These are phyloP conservation scores for Dromococcyx pavoninus DNA, from an alignment of 2,797 vertebrate species.

Conservation along the genomic window DNA sequence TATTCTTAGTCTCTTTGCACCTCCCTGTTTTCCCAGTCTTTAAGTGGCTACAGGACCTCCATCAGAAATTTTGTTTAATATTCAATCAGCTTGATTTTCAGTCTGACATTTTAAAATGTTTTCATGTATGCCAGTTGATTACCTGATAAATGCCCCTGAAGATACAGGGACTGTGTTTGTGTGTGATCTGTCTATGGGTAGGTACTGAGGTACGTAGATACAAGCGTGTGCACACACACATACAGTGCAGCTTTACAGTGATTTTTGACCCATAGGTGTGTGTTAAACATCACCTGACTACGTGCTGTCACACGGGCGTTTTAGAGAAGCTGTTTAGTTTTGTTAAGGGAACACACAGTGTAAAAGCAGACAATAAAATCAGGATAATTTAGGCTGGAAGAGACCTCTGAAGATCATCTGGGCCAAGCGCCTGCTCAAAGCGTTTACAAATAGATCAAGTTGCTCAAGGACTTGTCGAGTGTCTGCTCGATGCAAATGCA, in stretches of 20 bases:
- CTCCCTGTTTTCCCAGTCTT: neutral
- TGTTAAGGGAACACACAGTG: neutral
- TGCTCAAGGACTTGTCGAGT: neutral
- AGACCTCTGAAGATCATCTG: neutral
- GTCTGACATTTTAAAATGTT: neutral
- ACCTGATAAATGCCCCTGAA: neutral
- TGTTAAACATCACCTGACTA: neutral
- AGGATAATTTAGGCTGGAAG: neutral
- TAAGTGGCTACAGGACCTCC: neutral
- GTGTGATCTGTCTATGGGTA: accelerated
- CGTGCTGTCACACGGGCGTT: accelerated
- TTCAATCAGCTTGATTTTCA: neutral
- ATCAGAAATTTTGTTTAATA: neutral
- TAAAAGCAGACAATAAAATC: neutral
- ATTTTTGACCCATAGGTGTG: neutral
- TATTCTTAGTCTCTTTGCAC: neutral
- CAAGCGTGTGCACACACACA: neutral
- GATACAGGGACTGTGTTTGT: neutral
- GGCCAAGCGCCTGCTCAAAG: conserved; percentile 18
- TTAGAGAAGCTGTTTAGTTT: neutral
- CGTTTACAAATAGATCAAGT: neutral
- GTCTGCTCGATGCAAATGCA: neutral
- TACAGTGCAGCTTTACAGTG: neutral
- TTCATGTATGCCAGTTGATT: neutral
- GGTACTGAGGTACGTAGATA: neutral